Percentiles rank a stretch among this genome's conserved stretches.
phyloP scores from a whole-genome alignment of 1,140 invertebrate species.

The Microplitis mediator region DNA sequence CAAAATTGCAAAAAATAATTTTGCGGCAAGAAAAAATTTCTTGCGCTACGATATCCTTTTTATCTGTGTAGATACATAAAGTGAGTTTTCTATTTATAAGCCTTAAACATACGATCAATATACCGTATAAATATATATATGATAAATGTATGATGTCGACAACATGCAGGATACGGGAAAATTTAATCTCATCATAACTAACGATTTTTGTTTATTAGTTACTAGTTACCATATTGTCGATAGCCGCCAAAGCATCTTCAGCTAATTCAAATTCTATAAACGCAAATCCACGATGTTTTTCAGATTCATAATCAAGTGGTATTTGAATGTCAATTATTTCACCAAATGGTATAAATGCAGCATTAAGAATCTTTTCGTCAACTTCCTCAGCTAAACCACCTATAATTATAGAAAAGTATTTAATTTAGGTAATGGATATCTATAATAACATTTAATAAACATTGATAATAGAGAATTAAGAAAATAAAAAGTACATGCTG shows the following conservation, averaged over 20 bases:
- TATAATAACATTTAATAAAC: too few species aligned
- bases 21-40: too few species aligned
- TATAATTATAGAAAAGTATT: conserved; percentile 35
- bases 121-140: too few species aligned
- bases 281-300: conserved; percentile 96
- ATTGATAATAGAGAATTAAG: too few species aligned
- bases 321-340: conserved; percentile 97
- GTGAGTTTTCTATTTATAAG: too few species aligned
- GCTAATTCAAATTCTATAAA: conserved; percentile 97
- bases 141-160: neutral
- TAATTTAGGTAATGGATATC: neutral
- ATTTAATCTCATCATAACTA: too few species aligned
- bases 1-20: too few species aligned
- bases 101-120: too few species aligned
- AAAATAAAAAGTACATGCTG: too few species aligned
- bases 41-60: too few species aligned
- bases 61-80: too few species aligned
- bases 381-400: conserved; percentile 97
- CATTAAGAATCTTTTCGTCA: conserved; percentile 92
- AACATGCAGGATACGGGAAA: neutral
- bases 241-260: conserved; percentile 95
- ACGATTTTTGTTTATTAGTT: too few species aligned
- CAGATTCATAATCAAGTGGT: conserved; percentile 96
- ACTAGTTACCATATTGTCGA: conserved; percentile 95
- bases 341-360: conserved; percentile 97